Evolutionary conservation across 2,113 vertebrate genomes (phyloP).

Genomic region (Buteo buteo): DNA sequence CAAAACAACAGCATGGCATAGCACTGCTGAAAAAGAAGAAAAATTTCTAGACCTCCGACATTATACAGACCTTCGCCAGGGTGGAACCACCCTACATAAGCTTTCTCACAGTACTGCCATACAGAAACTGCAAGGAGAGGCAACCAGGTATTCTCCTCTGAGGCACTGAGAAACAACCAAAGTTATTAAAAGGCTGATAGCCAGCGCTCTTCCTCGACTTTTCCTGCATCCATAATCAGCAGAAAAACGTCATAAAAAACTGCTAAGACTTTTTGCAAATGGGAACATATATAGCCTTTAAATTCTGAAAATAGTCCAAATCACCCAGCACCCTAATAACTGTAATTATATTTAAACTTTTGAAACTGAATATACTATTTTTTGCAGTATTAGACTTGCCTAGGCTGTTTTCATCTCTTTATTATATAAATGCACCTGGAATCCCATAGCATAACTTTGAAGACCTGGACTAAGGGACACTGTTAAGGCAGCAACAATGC

Average conservation of each 20-base stretch:
- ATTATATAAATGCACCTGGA: background rate
- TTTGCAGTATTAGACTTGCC: background rate
- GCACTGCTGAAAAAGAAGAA: background rate
- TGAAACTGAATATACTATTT: background rate
- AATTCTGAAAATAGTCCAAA: background rate
- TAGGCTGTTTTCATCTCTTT: background rate
- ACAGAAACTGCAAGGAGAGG: background rate
- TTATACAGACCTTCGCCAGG: background rate
- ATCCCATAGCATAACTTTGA: background rate
- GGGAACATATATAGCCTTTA: background rate
- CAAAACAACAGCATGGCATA: background rate
- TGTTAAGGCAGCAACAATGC: background rate
- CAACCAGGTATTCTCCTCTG: background rate
- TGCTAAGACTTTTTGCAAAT: background rate
- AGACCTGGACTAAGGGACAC: background rate
- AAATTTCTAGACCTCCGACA: background rate
- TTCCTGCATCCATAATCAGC: background rate
- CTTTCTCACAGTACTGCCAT: background rate
- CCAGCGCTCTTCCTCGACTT: background rate
- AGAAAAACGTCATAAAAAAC: background rate
- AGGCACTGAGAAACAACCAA: background rate
- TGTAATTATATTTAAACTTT: background rate
- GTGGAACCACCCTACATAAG: background rate
- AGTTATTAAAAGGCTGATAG: background rate
- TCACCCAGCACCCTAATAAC: background rate